Evolutionary conservation across 1,140 invertebrate species (phyloP).

Genomic region (Euura lappo): DNA sequence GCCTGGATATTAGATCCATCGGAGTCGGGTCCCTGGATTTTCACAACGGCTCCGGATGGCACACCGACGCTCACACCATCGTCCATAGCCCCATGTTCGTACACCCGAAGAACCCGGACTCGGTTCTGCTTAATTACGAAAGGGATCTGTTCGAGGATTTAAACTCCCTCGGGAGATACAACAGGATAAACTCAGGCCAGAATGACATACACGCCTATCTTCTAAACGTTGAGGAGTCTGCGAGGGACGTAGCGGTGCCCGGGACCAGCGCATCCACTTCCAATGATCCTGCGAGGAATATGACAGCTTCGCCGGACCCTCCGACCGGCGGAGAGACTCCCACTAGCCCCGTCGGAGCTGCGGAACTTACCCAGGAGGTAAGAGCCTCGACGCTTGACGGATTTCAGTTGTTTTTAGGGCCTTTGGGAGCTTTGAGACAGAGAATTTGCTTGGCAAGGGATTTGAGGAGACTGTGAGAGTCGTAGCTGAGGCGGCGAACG

Average conservation of each 20-base stretch:
- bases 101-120: slow-evolving; percentile 78
- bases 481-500: too few relatives aligned
- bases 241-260: slow-evolving; percentile 33
- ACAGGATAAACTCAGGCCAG: slow-evolving; percentile 52
- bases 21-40: slow-evolving; percentile 66
- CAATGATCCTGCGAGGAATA: slow-evolving; percentile 33
- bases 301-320: slow-evolving; percentile 38
- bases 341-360: slow-evolving; percentile 29
- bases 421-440: too few relatives aligned
- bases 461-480: too few relatives aligned
- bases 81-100: slow-evolving; percentile 65
- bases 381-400: not conserved
- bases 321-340: slow-evolving; percentile 31
- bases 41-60: slow-evolving; percentile 71
- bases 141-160: slow-evolving; percentile 77
- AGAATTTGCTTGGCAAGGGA: too few relatives aligned
- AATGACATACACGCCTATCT: slow-evolving; percentile 64
- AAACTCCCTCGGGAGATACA: slow-evolving; percentile 71
- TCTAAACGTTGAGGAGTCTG: slow-evolving; percentile 56
- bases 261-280: slow-evolving; percentile 38
- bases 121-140: slow-evolving; percentile 74
- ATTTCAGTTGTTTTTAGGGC: too few relatives aligned
- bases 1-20: slow-evolving; percentile 61
- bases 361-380: slow-evolving; percentile 63
- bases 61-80: slow-evolving; percentile 62